Base-by-base conservation (phyloP, 2,113 vertebrate genomes). In the Otocyon megalotis region DNA sequence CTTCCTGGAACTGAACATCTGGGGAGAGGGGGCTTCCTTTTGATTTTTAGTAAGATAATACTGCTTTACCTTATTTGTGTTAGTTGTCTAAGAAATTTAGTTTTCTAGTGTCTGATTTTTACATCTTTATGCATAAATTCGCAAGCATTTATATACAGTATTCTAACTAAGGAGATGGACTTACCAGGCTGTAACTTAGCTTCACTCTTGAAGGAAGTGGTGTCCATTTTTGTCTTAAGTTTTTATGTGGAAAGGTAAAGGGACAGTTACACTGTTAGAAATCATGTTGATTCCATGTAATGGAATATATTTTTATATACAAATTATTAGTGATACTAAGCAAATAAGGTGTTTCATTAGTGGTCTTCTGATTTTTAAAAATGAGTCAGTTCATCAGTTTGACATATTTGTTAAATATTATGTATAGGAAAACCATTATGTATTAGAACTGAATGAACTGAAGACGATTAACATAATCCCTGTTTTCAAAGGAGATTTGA, bases 241-340 rank as follows among this genome's bases (percentile, higher is more conserved):
- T 89, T 81, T 89, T 94, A 94, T 84, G n/a, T 90, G 35, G 53
- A 86, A 96, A 88, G 72, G 50, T 86, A 67, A 94, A 72, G 54
- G 26, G 26, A 62, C 76, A 90, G 35, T 87, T 93, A 90, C 32
- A 92, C 32, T 69, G 2, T 86, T 30, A 77, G 48, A 94, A 95
- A 62, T 89, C 50, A 76, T 35, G 5, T 76, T 88, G 24, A 79
- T 63, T 86, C 26, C 82, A 1, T 92, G 16, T 95, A 84, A 71
- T 94, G 56, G 62, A 88, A 72, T 72, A 20, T 62, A 24, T 94
- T 92, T 92, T 94, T 86, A 71, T 48, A 20, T 87, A 54, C 43
- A 90, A 94, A 19, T 93, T 26, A 62, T 5, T 97, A 93, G 26
- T 94, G 30, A 16, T 88, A 8, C 65, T 77, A 85, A 82, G 26